These are phyloP conservation scores for Cricetomys ansorgei DNA, from an alignment of 2,113 vertebrate genomes.

Conservation along the genomic window DNA sequence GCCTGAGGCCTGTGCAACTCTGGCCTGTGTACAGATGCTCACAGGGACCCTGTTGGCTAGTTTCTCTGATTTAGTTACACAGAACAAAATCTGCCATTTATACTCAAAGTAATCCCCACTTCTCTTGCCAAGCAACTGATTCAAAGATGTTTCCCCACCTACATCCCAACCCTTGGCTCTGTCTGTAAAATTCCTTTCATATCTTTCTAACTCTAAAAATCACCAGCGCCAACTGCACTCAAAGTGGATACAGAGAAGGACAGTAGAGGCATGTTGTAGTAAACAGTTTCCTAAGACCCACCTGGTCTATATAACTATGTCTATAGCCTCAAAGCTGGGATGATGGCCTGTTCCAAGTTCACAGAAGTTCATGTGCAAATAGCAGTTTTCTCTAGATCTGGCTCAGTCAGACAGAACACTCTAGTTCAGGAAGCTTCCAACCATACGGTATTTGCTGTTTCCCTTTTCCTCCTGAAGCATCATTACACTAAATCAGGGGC, in stretches of 20 bases:
- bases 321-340: background rate
- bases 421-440: background rate
- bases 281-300: background rate
- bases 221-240: background rate
- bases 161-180: background rate
- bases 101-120: constrained; percentile 10
- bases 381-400: background rate
- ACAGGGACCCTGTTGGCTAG: background rate
- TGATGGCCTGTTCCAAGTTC: background rate
- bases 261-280: background rate
- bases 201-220: background rate
- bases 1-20: background rate
- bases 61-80: background rate
- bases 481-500: background rate
- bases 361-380: background rate
- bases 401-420: background rate
- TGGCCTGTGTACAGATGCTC: accelerated
- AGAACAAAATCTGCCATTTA: background rate
- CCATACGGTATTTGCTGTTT: background rate
- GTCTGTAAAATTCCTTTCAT: background rate
- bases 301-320: background rate
- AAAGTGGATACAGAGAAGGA: background rate
- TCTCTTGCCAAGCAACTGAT: constrained; percentile 34
- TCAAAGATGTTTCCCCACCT: constrained; percentile 11
- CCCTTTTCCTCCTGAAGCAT: background rate